Conservation (phyloP, 1,140 invertebrate species). For the Agraylea sexmaculata region DNA sequence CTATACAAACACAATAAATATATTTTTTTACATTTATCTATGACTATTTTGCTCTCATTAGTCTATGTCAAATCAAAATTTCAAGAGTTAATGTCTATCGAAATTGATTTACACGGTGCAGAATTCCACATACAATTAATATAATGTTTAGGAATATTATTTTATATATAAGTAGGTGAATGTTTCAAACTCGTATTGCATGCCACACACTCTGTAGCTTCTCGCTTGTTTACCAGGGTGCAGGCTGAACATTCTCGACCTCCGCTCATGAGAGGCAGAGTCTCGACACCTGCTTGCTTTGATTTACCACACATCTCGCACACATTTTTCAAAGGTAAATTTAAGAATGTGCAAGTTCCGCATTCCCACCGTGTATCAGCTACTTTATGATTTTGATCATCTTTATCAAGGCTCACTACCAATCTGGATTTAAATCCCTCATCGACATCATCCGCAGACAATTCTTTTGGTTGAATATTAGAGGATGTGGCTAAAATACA, state of each 20-base stretch:
- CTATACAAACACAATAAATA: too few species aligned
- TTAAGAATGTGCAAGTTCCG: slow-evolving; percentile 58
- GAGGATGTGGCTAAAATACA: slow-evolving; percentile 21
- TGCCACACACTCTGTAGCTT: slow-evolving; percentile 51
- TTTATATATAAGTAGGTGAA: slow-evolving; percentile 62
- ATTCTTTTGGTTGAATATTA: neutral
- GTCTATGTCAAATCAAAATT: too few species aligned
- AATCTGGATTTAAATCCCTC: slow-evolving; percentile 29
- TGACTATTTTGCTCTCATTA: too few species aligned
- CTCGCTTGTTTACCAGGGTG: slow-evolving; percentile 67
- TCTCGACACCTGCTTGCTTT: slow-evolving; percentile 44
- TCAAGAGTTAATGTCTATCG: too few species aligned
- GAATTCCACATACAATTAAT: too few species aligned
- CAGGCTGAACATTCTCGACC: slow-evolving; percentile 64
- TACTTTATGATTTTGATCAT: slow-evolving; percentile 22
- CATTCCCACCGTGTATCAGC: slow-evolving; percentile 50
- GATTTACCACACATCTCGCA: slow-evolving; percentile 70
- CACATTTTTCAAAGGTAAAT: slow-evolving; percentile 41
- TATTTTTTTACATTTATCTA: too few species aligned
- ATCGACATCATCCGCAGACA: slow-evolving; percentile 9
- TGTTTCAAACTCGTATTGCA: slow-evolving; percentile 57
- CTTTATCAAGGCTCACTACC: slow-evolving; percentile 31
- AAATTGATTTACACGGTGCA: too few species aligned
- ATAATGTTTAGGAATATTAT: too few species aligned
- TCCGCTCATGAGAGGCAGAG: slow-evolving; percentile 55